Base-by-base conservation (phyloP, 2,113 vertebrate genomes). In the Onychorhynchus coronatus region DNA sequence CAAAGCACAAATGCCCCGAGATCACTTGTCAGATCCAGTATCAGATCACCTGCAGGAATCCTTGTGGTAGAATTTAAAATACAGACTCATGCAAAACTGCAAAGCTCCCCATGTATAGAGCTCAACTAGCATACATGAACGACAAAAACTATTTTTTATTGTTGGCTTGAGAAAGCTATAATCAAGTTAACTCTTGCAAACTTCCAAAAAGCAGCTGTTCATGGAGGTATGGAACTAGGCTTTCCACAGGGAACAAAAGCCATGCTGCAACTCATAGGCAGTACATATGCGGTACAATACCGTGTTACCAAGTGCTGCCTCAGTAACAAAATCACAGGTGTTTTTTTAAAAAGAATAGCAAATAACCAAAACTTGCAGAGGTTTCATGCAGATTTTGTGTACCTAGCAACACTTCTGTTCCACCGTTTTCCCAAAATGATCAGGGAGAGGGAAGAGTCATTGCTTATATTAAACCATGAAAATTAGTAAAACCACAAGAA, bases 251-350 rank as follows among this genome's bases (percentile, higher is more conserved):
- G 55, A 92, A 72, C 7, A 53, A 53, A 70, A 78, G 65, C 5
- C 42, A 63, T 0, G 1, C 10, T 68, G 31, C 47, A 52, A 10
- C 56, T 28, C 35, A 50, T 1, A 2, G 2, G 11, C 14, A 61
- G 30, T 35, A 42, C 33, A 21, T 2, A 5, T 49, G 22, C 5
- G 4, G 14, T 27, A 46, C 33, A 76, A 42, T 12, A 52, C 15
- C 44, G 17, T 1, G 23, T 20, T 46, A 44, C 5, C 0, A 0
- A 88, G 27, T 18, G 12, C 46, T 73, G 58, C 59, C 76, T 18
- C 15, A 6, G 37, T 50, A 39, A 81, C 12, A 47, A 72, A 56
- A 41, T 12, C 39, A 81, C 62, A 70, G 8, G 4, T 33, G 23
- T 37, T n/a, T 58, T 75, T 35, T 42, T 30, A 16, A 30, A 62